phyloP scores from a whole-genome alignment of 1,140 invertebrate species.

The Bombyx mandarina region DNA sequence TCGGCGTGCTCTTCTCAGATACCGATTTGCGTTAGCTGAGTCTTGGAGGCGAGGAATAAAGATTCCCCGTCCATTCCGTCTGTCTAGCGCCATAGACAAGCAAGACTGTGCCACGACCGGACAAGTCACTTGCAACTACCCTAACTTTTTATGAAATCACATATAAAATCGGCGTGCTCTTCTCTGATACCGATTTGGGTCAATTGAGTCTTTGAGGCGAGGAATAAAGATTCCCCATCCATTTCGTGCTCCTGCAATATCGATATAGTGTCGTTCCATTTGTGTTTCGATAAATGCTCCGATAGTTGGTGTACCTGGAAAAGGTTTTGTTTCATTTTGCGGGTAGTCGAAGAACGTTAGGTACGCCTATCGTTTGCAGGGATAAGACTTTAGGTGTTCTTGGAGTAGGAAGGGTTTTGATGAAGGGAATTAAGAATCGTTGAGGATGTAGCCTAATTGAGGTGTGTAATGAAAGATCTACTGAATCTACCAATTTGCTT shows the following conservation, averaged over 20 bases:
- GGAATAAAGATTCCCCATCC: slow-evolving; percentile 49
- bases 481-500: no score
- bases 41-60: slow-evolving; percentile 41
- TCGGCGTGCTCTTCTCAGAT: slow-evolving; percentile 45
- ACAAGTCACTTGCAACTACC: no score
- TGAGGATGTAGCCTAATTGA: no score
- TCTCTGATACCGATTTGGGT: slow-evolving; percentile 46
- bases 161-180: slow-evolving; percentile 41
- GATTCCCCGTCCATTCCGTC: slow-evolving; percentile 59
- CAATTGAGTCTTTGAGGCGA: slow-evolving; percentile 46
- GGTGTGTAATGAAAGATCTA: no score
- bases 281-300: slow-evolving; percentile 30
- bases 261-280: slow-evolving; percentile 43
- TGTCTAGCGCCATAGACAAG: no score
- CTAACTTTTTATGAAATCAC: slow-evolving; percentile 23
- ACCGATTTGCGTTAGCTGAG: slow-evolving; percentile 43
- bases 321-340: no score
- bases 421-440: no score
- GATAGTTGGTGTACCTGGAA: slow-evolving; percentile 42
- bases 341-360: no score
- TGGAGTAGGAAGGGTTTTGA: no score
- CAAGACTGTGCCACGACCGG: no score
- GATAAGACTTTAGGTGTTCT: no score
- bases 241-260: slow-evolving; percentile 52
- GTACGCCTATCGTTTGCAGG: no score